Conservation (phyloP, 2,797 vertebrate genomes). For the Distichodus sexfasciatus region DNA sequence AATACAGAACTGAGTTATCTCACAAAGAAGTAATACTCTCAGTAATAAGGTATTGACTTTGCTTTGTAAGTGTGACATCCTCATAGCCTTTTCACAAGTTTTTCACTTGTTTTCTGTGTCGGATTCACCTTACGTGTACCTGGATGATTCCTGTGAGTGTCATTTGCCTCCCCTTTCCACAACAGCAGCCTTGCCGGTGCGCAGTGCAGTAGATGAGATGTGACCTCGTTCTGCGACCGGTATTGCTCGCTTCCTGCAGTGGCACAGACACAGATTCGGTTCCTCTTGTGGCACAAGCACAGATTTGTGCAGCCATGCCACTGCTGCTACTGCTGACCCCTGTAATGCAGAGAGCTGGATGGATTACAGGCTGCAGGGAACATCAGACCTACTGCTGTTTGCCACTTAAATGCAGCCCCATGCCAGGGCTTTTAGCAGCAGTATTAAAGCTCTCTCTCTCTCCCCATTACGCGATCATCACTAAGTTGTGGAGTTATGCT, state of each 20-base stretch:
- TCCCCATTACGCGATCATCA: not conserved
- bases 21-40: not conserved
- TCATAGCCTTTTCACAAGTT: no score
- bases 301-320: constrained; percentile 17
- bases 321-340: constrained; percentile 26
- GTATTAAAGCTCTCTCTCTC: not conserved
- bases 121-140: not conserved
- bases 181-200: not conserved
- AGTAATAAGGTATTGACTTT: not conserved
- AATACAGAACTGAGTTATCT: not conserved
- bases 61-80: not conserved
- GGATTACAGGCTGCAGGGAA: constrained; percentile 8
- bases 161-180: not conserved
- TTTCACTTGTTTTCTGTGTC: not conserved
- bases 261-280: constrained; percentile 2
- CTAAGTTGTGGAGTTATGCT: not conserved
- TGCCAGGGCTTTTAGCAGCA: constrained; percentile 8
- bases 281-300: not conserved
- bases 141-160: not conserved
- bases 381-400: constrained; percentile 10
- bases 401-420: not conserved
- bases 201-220: not conserved
- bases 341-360: not conserved
- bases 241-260: not conserved
- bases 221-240: constrained; percentile 10